Evolutionary conservation across 2,113 vertebrate genomes (phyloP), one percentile per base, ranked within the genome.

Genomic region (Amia ocellicauda): DNA sequence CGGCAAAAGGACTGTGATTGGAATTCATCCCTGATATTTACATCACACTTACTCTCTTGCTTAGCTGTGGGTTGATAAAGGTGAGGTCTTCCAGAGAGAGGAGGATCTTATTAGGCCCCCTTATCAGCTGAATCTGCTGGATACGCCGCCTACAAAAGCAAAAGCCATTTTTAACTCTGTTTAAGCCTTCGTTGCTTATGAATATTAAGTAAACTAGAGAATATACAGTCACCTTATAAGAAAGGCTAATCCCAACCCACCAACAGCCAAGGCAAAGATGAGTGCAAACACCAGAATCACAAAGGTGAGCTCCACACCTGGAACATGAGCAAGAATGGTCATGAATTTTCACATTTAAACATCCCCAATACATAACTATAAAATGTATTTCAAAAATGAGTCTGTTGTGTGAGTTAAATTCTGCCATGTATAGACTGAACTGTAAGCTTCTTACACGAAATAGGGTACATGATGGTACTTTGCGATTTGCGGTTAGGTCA

Each of bases 21-120:
- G 11, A n/a, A n/a, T n/a, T n/a, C n/a, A n/a, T n/a, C n/a, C n/a
- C n/a, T n/a, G n/a, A 36, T 36, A 36, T 36, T 36, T 36, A 11
- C 31, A 7, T 16, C 17, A 31, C 4, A 28, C 74, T 78, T 82
- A 90, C 92, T 80, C 91, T 93, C 75, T 81, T 93, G 40, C 90
- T 93, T 45, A 93, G 79, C 45, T 95, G 90, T 9, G 91, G 89
- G 66, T 92, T 91, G 58, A 97, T 92, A 71, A 98, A 96, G 4
- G 91, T 78, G 0, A 97, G 88, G 73, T 97, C 92, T 5, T 94
- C 88, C 61, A 93, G 68, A 16, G 87, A 94, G 50, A 97, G 60
- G 24, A 95, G 73, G 65, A 94, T 92, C 73, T 91, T 87, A 73
- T 93, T 93, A 1, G 91, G 91, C 49, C 93, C 94, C 80, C 86